These are phyloP conservation scores for Corythoichthys haematopterus DNA, from an alignment of 2,113 vertebrate genomes.

Conservation along the genomic window DNA sequence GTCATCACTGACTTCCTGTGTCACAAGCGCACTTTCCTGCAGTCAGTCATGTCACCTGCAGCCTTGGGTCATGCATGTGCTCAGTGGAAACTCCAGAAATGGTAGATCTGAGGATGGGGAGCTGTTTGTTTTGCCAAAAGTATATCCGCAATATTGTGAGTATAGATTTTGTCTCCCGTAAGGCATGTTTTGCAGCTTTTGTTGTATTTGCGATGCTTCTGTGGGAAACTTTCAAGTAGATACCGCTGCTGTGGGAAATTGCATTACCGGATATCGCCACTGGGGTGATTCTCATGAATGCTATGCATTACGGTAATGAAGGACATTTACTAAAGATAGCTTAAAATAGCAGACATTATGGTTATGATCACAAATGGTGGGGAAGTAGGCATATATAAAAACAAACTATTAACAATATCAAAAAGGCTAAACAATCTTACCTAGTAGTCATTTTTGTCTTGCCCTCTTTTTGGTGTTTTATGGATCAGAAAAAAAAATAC, in stretches of 20 bases:
- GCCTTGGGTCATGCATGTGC: conserved; percentile 3
- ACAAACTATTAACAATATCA: too few species aligned
- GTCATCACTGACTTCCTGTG: conserved; percentile 62
- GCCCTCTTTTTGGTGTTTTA: too few species aligned
- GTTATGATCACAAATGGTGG: too few species aligned
- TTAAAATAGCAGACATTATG: too few species aligned
- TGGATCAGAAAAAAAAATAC: too few species aligned
- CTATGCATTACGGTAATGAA: too few species aligned
- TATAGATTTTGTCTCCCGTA: not conserved
- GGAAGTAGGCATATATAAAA: too few species aligned
- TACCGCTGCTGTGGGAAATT: not conserved
- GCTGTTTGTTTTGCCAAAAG: conserved; percentile 38
- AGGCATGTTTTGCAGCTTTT: not conserved
- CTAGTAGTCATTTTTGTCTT: too few species aligned
- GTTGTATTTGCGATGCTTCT: not conserved
- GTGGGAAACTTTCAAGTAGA: not conserved
- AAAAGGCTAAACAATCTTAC: too few species aligned
- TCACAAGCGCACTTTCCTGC: conserved; percentile 15
- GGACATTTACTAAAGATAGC: too few species aligned
- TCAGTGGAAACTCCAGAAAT: conserved; percentile 46
- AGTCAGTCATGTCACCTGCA: not conserved
- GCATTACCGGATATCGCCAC: too few species aligned
- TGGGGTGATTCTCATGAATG: too few species aligned
- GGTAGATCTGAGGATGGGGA: conserved; percentile 73
- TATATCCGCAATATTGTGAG: not conserved